Conservation (phyloP, 2,113 vertebrate genomes). For the Holacanthus passer region DNA sequence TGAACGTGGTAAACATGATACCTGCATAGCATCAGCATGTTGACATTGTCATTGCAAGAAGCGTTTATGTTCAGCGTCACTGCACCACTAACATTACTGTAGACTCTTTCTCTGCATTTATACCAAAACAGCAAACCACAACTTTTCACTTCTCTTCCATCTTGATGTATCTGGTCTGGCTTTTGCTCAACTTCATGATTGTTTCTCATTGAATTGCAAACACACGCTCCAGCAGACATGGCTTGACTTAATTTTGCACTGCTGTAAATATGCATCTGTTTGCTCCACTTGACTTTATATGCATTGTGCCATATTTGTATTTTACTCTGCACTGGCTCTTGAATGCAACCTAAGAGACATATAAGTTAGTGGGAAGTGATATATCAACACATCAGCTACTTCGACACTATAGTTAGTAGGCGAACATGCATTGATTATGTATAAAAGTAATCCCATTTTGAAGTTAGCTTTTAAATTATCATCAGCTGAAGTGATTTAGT, state of each 20-base stretch:
- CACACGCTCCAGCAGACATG: background rate
- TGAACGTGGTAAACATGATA: too few species aligned
- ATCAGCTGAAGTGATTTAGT: background rate
- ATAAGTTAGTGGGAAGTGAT: background rate
- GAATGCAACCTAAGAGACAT: background rate
- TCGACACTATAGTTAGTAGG: background rate
- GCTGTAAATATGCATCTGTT: background rate
- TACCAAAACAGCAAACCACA: background rate
- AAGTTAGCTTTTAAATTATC: background rate
- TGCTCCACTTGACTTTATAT: background rate
- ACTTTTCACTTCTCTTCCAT: background rate
- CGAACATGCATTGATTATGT: background rate
- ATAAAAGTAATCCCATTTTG: slow-evolving; percentile 9
- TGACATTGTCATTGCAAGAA: background rate
- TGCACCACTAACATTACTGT: background rate
- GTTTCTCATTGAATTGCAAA: too few species aligned
- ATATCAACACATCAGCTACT: background rate
- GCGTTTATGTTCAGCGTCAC: background rate
- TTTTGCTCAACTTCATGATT: background rate
- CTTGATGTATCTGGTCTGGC: background rate
- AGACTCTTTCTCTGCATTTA: background rate
- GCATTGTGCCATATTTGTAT: slow-evolving; percentile 1
- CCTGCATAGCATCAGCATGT: too few species aligned
- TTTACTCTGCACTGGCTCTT: background rate
- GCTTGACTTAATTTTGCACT: background rate